A percentile compares a stretch with the other conserved stretches of the same genome.
These are phyloP conservation scores for Steinernema hermaphroditum DNA, from an alignment of 2,888 invertebrate genomes.

Conservation along the genomic window DNA sequence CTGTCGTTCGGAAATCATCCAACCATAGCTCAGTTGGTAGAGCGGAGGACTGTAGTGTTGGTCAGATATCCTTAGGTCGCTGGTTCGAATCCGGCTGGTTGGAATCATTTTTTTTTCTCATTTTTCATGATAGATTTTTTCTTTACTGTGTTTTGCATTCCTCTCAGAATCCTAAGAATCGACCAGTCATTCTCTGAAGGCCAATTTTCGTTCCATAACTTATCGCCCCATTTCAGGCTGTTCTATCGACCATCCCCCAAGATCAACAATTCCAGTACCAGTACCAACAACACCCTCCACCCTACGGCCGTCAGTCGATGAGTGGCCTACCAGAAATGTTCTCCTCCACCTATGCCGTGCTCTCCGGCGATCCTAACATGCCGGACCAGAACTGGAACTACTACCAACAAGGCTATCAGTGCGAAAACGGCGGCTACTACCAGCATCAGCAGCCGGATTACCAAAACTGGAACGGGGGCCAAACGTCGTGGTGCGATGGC, in stretches of 20 bases:
- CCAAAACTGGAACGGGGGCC: conserved; percentile 5
- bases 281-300: not conserved
- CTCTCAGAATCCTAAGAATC: too few species aligned
- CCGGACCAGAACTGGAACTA: conserved; percentile 19
- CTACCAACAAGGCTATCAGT: conserved; percentile 3
- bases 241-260: not conserved
- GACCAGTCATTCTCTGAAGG: too few species aligned
- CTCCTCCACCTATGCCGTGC: conserved; percentile 22
- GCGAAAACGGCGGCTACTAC: not conserved
- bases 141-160: too few species aligned
- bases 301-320: not conserved
- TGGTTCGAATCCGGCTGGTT: conserved; percentile 46
- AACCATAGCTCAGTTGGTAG: conserved; percentile 53
- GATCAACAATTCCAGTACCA: conserved; percentile 6
- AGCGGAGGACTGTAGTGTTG: conserved; percentile 49
- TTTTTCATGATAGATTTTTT: too few species aligned
- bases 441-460: not conserved
- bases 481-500: too few species aligned
- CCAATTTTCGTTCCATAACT: too few species aligned
- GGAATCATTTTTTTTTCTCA: conserved; percentile 25
- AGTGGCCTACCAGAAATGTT: conserved; percentile 19
- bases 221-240: too few species aligned
- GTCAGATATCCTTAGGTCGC: conserved; percentile 42
- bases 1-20: not conserved
- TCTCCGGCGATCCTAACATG: not conserved